Evolutionary conservation across 1,140 invertebrate species (phyloP).

Genomic region (Drosophila sechellia): DNA sequence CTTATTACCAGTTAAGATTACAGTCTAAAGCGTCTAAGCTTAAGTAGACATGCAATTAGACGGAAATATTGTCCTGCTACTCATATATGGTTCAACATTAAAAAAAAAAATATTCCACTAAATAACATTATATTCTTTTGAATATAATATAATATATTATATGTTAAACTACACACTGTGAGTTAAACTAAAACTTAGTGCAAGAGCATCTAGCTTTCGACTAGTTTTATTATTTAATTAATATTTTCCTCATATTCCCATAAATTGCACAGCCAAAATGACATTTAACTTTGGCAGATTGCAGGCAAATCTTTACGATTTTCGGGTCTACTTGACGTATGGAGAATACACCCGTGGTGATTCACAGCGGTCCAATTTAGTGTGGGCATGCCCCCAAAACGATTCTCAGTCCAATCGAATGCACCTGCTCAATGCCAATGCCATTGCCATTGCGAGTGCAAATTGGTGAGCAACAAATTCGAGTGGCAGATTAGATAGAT

Average conservation of each 20-base stretch:
- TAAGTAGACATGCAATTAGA: too few species aligned
- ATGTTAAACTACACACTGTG: too few species aligned
- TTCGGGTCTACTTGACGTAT: conserved; percentile 69
- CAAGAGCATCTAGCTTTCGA: background rate
- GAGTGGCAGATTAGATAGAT: conserved; percentile 37
- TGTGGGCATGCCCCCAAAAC: conserved; percentile 19
- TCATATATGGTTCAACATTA: too few species aligned
- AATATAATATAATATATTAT: too few species aligned
- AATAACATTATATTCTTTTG: too few species aligned
- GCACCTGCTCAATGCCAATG: conserved; percentile 49
- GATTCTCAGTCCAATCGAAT: conserved; percentile 5
- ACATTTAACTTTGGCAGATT: conserved; percentile 42
- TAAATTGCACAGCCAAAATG: background rate
- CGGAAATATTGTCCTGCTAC: too few species aligned
- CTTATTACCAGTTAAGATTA: background rate
- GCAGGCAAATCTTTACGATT: conserved; percentile 13
- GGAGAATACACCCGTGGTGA: conserved; percentile 55
- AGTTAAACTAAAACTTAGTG: too few species aligned
- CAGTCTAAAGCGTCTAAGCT: background rate
- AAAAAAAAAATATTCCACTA: too few species aligned
- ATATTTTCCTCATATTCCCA: conserved; percentile 3
- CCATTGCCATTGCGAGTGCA: conserved; percentile 13
- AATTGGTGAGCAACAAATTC: conserved; percentile 4
- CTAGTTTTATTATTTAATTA: background rate
- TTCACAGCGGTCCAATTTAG: conserved; percentile 22